Base-by-base conservation (phyloP, 2,888 invertebrate species). In the Agonum fuliginosum region DNA sequence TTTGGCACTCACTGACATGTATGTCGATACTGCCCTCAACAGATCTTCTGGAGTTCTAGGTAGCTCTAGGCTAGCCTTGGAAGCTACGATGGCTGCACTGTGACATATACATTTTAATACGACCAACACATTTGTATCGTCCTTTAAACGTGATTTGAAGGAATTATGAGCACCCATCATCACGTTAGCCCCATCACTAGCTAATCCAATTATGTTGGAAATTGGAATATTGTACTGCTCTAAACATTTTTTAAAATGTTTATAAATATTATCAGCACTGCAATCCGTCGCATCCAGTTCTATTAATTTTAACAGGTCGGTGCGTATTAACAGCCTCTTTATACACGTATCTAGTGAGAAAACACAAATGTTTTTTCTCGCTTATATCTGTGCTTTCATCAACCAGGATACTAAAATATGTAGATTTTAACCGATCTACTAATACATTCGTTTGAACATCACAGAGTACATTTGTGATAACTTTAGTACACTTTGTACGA, bases 361-460 rank as follows among this genome's bases (percentile, higher is more conserved):
- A 3, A 30, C 62, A 67, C 19, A 67, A 17, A 1, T 14, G 24
- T n/a, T 67, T 67, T 20, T 37, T 67, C n/a, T 10, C 12, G 5
- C 48, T 48, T 0, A 67, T 37, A 71, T 78, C 74, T 10, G 78
- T 72, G 22, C 71, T 78, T 58, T 78, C 78, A 17, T 78, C 78
- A 19, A 72, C 19, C 10, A 78, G 62, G 10, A 78, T 62, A 5
- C 43, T 43, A 72, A 78, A 78, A 3, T 73, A 62, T 24, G 6
- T n/a, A 2, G 10, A 10, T 70, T 78, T 75, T 58, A 69, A 69
- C 12, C 12, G 3, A 20, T 14, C 54, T 14, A 67, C 10, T 14
- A 67, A 17, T 14, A 34, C 17, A 14, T 67, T 17, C 19, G 19
- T 37, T 67, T 75, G 69, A 10, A 37, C 34, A 2, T 30, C 12